Percentiles rank a stretch among this genome's conserved stretches.
phyloP scores from a whole-genome alignment of 2,888 invertebrate species.

The Neoitamus cyanurus region DNA sequence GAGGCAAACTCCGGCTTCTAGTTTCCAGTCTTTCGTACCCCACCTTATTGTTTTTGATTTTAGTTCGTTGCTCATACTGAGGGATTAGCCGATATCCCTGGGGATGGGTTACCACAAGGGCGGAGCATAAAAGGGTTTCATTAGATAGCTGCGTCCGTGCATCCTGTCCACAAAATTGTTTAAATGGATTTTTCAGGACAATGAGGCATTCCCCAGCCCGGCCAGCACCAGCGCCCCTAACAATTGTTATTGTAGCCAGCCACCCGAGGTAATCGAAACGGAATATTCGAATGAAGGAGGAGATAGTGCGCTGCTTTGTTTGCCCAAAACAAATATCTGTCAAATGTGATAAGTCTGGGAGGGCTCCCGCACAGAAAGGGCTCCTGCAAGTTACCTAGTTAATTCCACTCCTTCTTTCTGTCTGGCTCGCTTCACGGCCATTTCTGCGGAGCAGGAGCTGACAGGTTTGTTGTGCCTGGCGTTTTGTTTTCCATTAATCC shows the following conservation, averaged over 20 bases:
- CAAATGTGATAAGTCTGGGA: conserved; percentile 41
- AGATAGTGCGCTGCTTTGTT: conserved; percentile 19
- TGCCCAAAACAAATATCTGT: conserved; percentile 45
- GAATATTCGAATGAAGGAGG: neutral
- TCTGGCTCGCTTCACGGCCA: neutral
- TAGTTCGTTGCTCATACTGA: conserved; percentile 17
- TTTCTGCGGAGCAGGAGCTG: neutral
- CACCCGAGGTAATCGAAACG: conserved; percentile 8
- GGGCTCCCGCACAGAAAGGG: neutral
- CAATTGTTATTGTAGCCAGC: conserved; percentile 27
- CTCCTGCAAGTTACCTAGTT: neutral
- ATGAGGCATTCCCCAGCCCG: neutral
- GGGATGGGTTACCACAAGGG: neutral
- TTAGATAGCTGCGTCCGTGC: conserved; percentile 1
- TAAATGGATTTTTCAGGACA: conserved; percentile 36
- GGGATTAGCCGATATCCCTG: conserved; percentile 30
- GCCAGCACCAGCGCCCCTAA: neutral
- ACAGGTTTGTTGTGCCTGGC: neutral
- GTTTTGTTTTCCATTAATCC: conserved; percentile 24
- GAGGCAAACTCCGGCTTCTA: neutral
- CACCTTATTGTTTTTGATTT: conserved; percentile 37
- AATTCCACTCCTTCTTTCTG: conserved; percentile 1
- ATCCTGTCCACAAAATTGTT: conserved; percentile 12
- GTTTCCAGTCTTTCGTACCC: neutral
- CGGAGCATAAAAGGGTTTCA: neutral